These are phyloP conservation scores for Edolisoma coerulescens DNA, from an alignment of 2,113 vertebrate species.

Conservation along the genomic window DNA sequence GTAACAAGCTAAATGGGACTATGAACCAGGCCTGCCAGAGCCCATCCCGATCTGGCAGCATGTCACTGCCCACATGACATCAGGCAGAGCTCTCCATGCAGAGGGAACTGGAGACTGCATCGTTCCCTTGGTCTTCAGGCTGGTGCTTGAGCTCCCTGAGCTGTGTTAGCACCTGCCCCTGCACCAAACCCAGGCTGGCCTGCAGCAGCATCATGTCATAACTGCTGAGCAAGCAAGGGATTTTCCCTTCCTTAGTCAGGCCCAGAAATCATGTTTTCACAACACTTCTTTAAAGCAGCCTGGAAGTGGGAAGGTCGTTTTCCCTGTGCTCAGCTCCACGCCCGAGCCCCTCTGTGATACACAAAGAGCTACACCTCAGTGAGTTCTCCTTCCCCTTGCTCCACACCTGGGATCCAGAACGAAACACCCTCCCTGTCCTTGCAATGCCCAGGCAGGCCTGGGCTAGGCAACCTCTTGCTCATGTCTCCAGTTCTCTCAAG, in stretches of 20 bases:
- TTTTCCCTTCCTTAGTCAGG: background rate
- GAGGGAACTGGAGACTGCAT: background rate
- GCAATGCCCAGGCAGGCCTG: background rate
- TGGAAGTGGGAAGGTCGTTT: background rate
- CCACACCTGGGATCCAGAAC: background rate
- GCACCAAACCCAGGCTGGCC: background rate
- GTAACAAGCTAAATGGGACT: background rate
- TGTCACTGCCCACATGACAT: background rate
- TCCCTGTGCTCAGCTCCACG: background rate
- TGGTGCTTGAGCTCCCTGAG: background rate
- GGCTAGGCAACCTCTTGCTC: background rate
- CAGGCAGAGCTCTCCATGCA: background rate
- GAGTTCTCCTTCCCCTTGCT: background rate
- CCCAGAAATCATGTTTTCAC: background rate
- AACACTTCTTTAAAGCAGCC: background rate
- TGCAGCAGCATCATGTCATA: background rate
- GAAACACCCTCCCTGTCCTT: background rate
- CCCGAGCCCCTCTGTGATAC: background rate
- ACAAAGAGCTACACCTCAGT: background rate
- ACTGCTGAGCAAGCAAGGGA: background rate
- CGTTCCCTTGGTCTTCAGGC: background rate
- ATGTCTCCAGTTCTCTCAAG: fast-evolving
- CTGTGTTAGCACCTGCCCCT: background rate
- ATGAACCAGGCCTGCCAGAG: background rate
- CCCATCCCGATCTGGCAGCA: background rate